Percentiles rank a stretch among this genome's conserved stretches.
phyloP scores from a whole-genome alignment of 2,797 vertebrate species.

The Centroberyx gerrardi region DNA sequence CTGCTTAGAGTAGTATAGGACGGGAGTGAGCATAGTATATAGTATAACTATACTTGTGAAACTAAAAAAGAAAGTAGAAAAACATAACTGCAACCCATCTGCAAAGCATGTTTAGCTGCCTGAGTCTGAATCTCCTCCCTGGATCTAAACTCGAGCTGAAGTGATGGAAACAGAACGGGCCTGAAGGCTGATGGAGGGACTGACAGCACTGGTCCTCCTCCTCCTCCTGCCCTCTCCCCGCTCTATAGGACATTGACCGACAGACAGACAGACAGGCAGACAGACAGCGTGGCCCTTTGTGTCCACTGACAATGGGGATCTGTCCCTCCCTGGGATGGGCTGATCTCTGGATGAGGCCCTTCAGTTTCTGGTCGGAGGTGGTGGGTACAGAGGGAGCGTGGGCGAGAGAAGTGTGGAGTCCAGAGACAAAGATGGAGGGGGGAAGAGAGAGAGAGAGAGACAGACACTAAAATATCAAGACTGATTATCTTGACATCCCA shows the following conservation, averaged over 20 bases:
- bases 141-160: slow-evolving; percentile 7
- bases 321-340: slow-evolving; percentile 65
- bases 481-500: no score
- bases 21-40: no score
- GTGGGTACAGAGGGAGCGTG: slow-evolving; percentile 36
- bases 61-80: neutral
- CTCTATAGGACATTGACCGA: slow-evolving; percentile 48
- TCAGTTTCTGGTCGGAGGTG: slow-evolving; percentile 47
- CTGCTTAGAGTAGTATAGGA: no score
- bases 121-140: neutral
- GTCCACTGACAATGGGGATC: slow-evolving; percentile 71
- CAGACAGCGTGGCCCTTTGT: slow-evolving; percentile 73
- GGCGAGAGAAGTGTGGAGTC: slow-evolving; percentile 22
- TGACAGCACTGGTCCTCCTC: slow-evolving; percentile 52
- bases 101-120: neutral
- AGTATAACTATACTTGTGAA: neutral
- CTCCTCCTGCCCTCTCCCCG: neutral
- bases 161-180: slow-evolving; percentile 18
- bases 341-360: slow-evolving; percentile 64
- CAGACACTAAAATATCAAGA: no score
- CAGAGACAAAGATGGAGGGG: neutral
- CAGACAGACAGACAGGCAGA: slow-evolving; percentile 25
- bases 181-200: slow-evolving; percentile 7
- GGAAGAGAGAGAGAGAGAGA: no score
- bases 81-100: neutral